Evolutionary conservation across 2,888 invertebrate species (phyloP), one percentile per base, ranked within the genome.

Genomic region (Leptopilina drosophilae): DNA sequence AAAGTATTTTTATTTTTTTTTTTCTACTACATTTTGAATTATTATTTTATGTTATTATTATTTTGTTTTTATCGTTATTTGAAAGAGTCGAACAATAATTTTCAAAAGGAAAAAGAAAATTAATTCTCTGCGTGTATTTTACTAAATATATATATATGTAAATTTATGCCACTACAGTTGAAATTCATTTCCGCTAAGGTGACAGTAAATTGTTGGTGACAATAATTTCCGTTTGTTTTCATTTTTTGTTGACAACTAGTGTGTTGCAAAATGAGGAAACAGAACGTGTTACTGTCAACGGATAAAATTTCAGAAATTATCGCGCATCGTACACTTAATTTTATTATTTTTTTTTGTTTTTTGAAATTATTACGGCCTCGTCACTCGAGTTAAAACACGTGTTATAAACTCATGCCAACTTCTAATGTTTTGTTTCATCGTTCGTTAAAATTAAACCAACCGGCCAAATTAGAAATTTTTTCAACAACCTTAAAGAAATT

Each of bases 391-490:
- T 20, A 11, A 69, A 20, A 69, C 46, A 14, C 53, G 14, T 49
- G 49, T 69, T 69, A 69, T 8, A 69, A 69, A 49, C 14, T 69
- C 26, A 53, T 33, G 69, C 53, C 53, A 53, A 69, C 26, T 53
- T 62, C 2, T 49, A 26, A 20, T 69, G 53, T 26, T 69, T 53
- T 53, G 53, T 26, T 26, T 26, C 49, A 20, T 9, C 12, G 49
- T 8, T 20, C 53, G 26, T 69, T 20, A 12, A 69, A 69, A 53
- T 69, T 26, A 49, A 69, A 49, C 49, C 53, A 26, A 7, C 26
- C 49, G 26, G 69, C 14, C 49, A 69, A 69, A 26, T 69, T 69
- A 26, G 0, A 33, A 33, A 33, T 26, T 49, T 69, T 7, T 53
- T 26, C 8, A 26, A 69, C 15, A 59, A 56, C 42, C 49, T 11